phyloP scores from a whole-genome alignment of 2,797 vertebrate genomes.

The Phaenicophaeus curvirostris region DNA sequence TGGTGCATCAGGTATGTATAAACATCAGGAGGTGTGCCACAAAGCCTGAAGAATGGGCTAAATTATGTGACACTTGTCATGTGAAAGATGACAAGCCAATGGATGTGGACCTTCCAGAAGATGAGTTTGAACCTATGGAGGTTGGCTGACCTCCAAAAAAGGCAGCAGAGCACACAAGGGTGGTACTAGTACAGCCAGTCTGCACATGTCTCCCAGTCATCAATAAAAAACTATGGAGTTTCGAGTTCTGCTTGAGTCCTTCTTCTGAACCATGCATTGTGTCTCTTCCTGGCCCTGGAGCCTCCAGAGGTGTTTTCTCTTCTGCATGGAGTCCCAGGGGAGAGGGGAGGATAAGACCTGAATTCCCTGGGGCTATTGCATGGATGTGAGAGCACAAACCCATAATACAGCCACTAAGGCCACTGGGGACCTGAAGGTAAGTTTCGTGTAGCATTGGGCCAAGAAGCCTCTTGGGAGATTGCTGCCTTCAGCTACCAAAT shows the following conservation, averaged over 20 bases:
- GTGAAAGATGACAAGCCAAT: fast-evolving
- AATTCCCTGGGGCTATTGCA: not conserved
- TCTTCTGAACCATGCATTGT: not conserved
- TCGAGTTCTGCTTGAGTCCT: not conserved
- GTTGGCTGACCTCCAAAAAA: not conserved
- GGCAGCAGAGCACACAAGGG: not conserved
- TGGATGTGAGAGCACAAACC: fast-evolving
- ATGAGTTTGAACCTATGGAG: not conserved
- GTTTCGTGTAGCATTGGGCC: not conserved
- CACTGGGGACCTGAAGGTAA: not conserved
- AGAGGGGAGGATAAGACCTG: not conserved
- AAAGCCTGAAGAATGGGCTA: not conserved
- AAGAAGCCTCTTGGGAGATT: not conserved
- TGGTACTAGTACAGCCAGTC: not conserved
- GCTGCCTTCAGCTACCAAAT: not conserved
- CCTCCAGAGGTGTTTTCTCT: not conserved
- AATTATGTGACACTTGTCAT: not conserved
- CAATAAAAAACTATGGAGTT: not conserved
- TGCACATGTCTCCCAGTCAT: not conserved
- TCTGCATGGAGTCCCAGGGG: not conserved
- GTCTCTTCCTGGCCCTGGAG: not conserved
- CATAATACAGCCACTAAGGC: not conserved
- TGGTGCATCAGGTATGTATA: not conserved
- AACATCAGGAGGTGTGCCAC: not conserved
- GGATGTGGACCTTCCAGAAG: not conserved